Base-by-base conservation (phyloP, 2,888 invertebrate species). In the Petrolisthes manimaculis region DNA sequence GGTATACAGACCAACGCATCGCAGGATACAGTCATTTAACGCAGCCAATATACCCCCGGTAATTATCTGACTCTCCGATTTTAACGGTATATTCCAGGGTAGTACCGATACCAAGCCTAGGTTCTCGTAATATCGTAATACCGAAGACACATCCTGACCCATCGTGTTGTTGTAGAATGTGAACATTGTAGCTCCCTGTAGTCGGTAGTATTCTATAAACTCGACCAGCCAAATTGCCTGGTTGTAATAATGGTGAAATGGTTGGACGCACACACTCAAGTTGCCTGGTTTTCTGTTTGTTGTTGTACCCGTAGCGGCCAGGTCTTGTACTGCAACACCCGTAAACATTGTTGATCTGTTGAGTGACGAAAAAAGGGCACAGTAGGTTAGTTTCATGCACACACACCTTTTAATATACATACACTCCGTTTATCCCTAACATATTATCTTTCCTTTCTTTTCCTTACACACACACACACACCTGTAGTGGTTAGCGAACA, bases 171-270 rank as follows among this genome's bases (percentile, higher is more conserved):
- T 93, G 91, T 94, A 94, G 91, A 94, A 93, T 74, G 93, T 93
- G 81, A 94, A 94, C 82, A 94, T 93, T 1, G 92, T 92, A 18
- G 92, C 94, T 0, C 94, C 94, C 89, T 93, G 92, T 79, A 94
- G 91, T 3, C 93, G 92, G 90, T 94, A 93, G 91, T 94, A 93
- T 91, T 94, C 94, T 69, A 94, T 92, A 89, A 94, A 94, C 91
- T 94, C 94, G 3, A 93, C 93, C 53, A 94, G 89, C n/a, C 93
- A 93, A 21, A 93, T 91, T 1, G 93, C 93, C 21, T 90, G 92
- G 85, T 93, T 92, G 91, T 93, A 94, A 79, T 93, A 92, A 75
- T 92, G 92, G 90, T 94, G 94, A 56, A 94, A 79, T 0, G 94
- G 94, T 18, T 93, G 92, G 18, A 85, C 93, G 92, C 24, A 94